Evolutionary conservation across 2,113 vertebrate genomes (phyloP).

Genomic region (Alosa alosa): DNA sequence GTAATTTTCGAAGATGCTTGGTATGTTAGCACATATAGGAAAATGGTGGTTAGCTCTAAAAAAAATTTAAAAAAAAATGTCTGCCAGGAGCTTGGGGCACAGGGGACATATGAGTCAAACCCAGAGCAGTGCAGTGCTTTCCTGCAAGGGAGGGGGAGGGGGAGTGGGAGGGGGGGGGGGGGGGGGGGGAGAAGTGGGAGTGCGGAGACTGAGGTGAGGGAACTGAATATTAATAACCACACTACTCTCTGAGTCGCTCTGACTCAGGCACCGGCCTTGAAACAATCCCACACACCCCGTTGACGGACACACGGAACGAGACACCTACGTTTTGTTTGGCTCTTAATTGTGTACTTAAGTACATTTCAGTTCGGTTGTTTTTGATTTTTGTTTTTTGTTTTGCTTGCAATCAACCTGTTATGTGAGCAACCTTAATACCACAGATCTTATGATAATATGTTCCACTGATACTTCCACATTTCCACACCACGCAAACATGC

Average conservation of each 20-base stretch:
- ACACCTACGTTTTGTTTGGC: constrained; percentile 4
- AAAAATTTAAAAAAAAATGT: background rate
- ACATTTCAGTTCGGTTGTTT: background rate
- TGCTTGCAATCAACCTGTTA: background rate
- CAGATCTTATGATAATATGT: constrained; percentile 1
- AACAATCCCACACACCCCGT: constrained; percentile 33
- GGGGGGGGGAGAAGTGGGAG: constrained; percentile 28
- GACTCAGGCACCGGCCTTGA: constrained; percentile 34
- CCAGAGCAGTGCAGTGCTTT: constrained; percentile 32
- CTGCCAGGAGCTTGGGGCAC: constrained; percentile 23
- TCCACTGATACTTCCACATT: background rate
- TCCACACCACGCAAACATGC: constrained; percentile 33
- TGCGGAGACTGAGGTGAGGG: constrained; percentile 65
- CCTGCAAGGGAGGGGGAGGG: background rate
- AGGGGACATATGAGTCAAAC: constrained; percentile 19
- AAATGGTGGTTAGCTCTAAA: background rate
- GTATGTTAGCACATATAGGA: background rate
- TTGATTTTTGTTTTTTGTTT: background rate
- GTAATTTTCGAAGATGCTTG: background rate
- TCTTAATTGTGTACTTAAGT: background rate
- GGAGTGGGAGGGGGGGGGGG: constrained; percentile 27
- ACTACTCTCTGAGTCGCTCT: constrained; percentile 42
- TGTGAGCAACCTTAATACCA: background rate
- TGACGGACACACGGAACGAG: background rate
- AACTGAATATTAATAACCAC: constrained; percentile 86